Evolutionary conservation across 2,113 vertebrate genomes (phyloP).

Genomic region (Platysternon megacephalum): DNA sequence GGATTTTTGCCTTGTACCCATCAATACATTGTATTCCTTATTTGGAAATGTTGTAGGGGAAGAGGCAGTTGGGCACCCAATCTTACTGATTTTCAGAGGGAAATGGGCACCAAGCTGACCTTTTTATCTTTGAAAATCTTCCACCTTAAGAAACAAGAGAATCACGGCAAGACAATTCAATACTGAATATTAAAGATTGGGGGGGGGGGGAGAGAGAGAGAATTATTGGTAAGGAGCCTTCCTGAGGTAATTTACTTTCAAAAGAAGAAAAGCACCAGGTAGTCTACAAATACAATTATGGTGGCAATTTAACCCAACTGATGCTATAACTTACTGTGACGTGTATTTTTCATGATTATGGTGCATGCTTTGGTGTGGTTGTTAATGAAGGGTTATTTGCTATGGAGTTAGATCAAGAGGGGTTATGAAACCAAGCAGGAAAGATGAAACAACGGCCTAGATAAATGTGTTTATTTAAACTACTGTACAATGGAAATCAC

Average conservation of each 20-base stretch:
- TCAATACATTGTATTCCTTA: neutral
- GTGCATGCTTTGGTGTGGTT: neutral
- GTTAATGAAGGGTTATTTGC: neutral
- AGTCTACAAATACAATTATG: neutral
- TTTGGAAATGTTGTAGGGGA: neutral
- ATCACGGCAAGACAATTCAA: neutral
- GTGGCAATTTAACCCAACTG: neutral
- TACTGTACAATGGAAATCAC: conserved; percentile 47
- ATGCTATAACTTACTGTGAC: accelerated
- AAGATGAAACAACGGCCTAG: neutral
- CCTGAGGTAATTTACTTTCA: neutral
- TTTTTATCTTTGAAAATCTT: no score
- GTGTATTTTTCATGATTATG: neutral
- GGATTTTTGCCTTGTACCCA: neutral
- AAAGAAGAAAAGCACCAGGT: neutral
- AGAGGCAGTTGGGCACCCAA: neutral
- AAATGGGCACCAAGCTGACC: neutral
- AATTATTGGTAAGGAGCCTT: neutral
- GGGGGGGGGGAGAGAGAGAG: no score
- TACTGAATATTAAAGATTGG: neutral
- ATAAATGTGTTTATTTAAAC: conserved; percentile 71
- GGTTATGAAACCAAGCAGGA: neutral
- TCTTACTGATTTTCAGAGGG: neutral
- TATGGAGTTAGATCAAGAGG: neutral
- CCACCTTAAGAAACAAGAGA: neutral